A percentile compares a stretch with the other conserved stretches of the same genome.
These are phyloP conservation scores for Australoheros facetus DNA, from an alignment of 2,797 vertebrate genomes.

Conservation along the genomic window DNA sequence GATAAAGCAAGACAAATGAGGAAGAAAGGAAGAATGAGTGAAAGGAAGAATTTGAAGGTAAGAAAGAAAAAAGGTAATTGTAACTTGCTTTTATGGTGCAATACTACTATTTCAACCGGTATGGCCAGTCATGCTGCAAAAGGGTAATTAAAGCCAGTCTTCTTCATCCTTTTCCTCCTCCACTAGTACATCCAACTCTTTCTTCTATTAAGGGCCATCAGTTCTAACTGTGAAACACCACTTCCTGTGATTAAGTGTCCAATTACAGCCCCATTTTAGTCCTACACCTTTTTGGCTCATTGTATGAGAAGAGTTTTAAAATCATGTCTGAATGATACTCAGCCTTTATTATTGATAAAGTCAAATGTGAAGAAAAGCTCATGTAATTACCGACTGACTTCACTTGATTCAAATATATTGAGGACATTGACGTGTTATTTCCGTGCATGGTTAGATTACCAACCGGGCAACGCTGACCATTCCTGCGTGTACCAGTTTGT, in stretches of 20 bases:
- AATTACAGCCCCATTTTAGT: slow-evolving; percentile 59
- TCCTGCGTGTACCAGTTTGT: not conserved
- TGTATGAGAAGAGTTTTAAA: slow-evolving; percentile 39
- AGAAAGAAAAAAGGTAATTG: not conserved
- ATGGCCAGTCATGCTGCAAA: not conserved
- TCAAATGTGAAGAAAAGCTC: not conserved
- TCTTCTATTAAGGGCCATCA: slow-evolving; percentile 55
- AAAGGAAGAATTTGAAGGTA: not conserved
- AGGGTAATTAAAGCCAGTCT: slow-evolving; percentile 3
- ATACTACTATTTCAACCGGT: not conserved
- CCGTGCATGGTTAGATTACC: not conserved
- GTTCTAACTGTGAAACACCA: slow-evolving; percentile 53
- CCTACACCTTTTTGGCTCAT: slow-evolving; percentile 34
- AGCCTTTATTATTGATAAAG: slow-evolving; percentile 7
- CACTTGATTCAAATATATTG: not conserved
- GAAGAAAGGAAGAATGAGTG: not conserved
- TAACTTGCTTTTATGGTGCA: not conserved
- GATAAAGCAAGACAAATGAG: slow-evolving; percentile 22
- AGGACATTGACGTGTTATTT: not conserved
- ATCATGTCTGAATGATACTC: slow-evolving; percentile 25
- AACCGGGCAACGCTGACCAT: not conserved
- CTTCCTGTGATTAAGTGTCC: slow-evolving; percentile 72
- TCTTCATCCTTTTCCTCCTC: slow-evolving; percentile 12
- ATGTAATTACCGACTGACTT: not conserved
- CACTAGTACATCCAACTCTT: slow-evolving; percentile 1